These are phyloP conservation scores for Psococerastis gibbosa DNA, from an alignment of 2,888 invertebrate genomes.

Conservation along the genomic window DNA sequence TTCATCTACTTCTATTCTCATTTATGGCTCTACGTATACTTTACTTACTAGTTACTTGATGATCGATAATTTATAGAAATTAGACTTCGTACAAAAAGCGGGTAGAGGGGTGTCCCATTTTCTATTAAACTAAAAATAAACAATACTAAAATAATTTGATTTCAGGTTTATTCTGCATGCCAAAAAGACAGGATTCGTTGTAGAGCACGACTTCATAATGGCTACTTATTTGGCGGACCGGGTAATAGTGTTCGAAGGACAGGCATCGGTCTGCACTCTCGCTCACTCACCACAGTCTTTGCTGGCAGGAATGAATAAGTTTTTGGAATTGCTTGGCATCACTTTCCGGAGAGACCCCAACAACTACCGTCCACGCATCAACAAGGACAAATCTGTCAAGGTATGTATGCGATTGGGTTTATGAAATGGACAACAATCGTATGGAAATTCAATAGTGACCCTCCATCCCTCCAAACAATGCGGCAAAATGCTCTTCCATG, in stretches of 20 bases:
- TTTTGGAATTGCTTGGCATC: constrained; percentile 85
- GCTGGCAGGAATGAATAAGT: constrained; percentile 94
- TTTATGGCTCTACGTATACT: no score
- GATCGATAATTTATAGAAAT: not conserved
- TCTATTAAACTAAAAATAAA: not conserved
- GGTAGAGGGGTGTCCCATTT: no score
- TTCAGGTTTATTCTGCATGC: constrained; percentile 88
- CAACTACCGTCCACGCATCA: constrained; percentile 95
- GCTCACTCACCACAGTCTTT: constrained; percentile 87
- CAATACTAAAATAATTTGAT: constrained; percentile 16
- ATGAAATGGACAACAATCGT: no score
- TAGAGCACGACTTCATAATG: constrained; percentile 99
- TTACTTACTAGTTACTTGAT: no score
- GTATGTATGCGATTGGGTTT: no score
- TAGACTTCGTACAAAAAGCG: not conserved
- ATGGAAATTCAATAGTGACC: no score
- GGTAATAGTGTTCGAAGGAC: constrained; percentile 95
- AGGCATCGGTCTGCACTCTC: constrained; percentile 69
- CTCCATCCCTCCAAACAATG: no score
- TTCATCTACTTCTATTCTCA: no score
- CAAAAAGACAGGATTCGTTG: constrained; percentile 97
- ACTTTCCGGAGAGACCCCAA: constrained; percentile 98
- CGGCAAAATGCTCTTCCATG: no score
- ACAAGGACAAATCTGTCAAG: constrained; percentile 91
- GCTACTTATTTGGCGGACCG: constrained; percentile 97